phyloP scores from a whole-genome alignment of 1,140 invertebrate genomes.

The Philotrypesis tridentata region DNA sequence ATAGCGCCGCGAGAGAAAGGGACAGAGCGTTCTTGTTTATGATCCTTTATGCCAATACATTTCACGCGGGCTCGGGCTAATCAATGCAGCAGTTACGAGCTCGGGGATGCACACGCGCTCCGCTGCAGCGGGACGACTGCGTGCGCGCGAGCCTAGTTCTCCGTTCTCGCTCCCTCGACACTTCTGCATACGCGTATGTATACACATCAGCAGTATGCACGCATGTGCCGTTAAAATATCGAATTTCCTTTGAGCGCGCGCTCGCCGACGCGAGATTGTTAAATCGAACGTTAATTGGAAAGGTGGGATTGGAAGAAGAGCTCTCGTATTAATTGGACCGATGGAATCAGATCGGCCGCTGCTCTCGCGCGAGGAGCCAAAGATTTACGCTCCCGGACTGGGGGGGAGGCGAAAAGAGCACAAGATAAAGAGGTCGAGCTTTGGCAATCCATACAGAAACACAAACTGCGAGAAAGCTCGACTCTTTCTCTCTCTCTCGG shows the following conservation, averaged over 20 bases:
- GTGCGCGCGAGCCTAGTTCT: neutral
- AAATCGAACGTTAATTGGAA: conserved; percentile 49
- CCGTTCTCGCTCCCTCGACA: neutral
- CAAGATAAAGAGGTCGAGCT: neutral
- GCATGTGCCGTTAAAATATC: conserved; percentile 25
- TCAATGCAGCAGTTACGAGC: conserved; percentile 20
- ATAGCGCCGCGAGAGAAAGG: neutral
- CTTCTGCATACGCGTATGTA: no score
- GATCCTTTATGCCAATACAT: conserved; percentile 33
- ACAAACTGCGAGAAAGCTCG: neutral
- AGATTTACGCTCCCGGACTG: no score
- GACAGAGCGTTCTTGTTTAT: conserved; percentile 25
- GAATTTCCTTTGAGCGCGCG: conserved; percentile 40
- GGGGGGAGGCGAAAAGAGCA: no score
- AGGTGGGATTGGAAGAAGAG: conserved; percentile 28
- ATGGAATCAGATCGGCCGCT: no score
- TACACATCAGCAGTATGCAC: no score
- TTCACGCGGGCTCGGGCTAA: conserved; percentile 17
- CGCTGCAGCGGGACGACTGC: neutral
- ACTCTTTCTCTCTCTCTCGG: no score
- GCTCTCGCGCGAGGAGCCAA: no score
- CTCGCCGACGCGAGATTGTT: conserved; percentile 44
- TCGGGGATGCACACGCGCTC: neutral
- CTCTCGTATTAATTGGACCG: no score
- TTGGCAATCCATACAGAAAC: neutral